phyloP scores from a whole-genome alignment of 2,888 invertebrate genomes.

The Proisotoma minuta region DNA sequence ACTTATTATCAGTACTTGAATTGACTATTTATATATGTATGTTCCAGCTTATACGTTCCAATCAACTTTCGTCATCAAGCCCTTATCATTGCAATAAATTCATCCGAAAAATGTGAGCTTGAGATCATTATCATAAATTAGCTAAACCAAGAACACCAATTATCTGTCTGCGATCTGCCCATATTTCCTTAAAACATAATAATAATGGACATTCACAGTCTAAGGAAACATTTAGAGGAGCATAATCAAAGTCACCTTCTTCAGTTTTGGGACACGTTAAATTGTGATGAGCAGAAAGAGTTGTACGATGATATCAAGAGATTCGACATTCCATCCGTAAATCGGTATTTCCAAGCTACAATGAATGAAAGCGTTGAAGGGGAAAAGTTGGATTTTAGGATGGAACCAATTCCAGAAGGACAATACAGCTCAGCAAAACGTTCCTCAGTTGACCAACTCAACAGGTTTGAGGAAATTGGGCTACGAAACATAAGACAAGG shows the following conservation, averaged over 20 bases:
- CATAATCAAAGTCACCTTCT: conserved; percentile 76
- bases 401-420: conserved; percentile 75
- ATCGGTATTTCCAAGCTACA: conserved; percentile 57
- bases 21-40: no score
- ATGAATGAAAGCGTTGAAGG: conserved; percentile 60
- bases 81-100: no score
- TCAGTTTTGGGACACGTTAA: conserved; percentile 71
- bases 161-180: no score
- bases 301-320: conserved; percentile 62
- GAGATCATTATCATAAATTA: no score
- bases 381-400: conserved; percentile 69
- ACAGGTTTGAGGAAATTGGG: conserved; percentile 60
- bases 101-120: no score
- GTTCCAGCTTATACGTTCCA: no score
- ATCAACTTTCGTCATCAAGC: no score
- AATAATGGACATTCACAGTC: conserved; percentile 53
- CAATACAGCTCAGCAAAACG: conserved; percentile 71
- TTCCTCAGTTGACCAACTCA: conserved; percentile 60
- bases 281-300: conserved; percentile 59
- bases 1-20: no score
- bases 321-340: conserved; percentile 66
- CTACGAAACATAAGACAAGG: conserved; percentile 60
- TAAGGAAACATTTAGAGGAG: conserved; percentile 56
- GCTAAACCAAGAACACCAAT: no score
- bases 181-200: neutral